Evolutionary conservation across 2,113 vertebrate genomes (phyloP), one percentile per base, ranked within the genome.

Genomic region (Ptilonorhynchus violaceus): DNA sequence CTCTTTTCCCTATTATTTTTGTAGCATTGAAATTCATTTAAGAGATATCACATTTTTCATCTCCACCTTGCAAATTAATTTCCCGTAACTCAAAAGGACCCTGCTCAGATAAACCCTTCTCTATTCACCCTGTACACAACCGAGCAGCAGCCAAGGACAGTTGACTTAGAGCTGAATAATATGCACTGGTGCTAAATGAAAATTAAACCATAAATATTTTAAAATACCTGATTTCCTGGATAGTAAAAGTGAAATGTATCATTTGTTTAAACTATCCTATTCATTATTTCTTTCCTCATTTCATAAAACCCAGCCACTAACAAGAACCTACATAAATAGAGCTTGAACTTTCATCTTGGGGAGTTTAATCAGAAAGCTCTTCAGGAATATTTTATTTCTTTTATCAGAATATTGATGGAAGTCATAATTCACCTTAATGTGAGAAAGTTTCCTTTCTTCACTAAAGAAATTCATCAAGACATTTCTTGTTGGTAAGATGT

Each of bases 131-230:
- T 47, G 78, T 76, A 53, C 10, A 73, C 93, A 90, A 33, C 49
- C 4, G 39, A 96, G 93, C 87, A 81, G 76, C 39, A 89, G 89
- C 81, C 77, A 94, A 88, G 92, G 89, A 63, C 93, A 91, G 72
- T 73, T 92, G 93, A 72, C 89, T 94, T 64, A 42, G 35, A 69
- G 79, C 56, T 91, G 75, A 93, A 50, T 88, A 90, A 92, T 41
- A 64, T 6, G 50, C 79, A 39, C 68, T 16, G 42, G 50, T 78
- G 82, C 84, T 89, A 94, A 81, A 81, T 85, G 89, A 89, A 95
- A 96, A 94, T 91, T 84, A 89, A 97, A 85, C 84, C 55, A 93
- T 95, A 92, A 96, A 94, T 96, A 93, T 89, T 93, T 93, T 91
- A 87, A 89, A 91, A 73, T 62, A 93, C 74, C 85, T 84, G 82